Conservation (phyloP, 2,113 vertebrate species). For the Oceanites oceanicus region DNA sequence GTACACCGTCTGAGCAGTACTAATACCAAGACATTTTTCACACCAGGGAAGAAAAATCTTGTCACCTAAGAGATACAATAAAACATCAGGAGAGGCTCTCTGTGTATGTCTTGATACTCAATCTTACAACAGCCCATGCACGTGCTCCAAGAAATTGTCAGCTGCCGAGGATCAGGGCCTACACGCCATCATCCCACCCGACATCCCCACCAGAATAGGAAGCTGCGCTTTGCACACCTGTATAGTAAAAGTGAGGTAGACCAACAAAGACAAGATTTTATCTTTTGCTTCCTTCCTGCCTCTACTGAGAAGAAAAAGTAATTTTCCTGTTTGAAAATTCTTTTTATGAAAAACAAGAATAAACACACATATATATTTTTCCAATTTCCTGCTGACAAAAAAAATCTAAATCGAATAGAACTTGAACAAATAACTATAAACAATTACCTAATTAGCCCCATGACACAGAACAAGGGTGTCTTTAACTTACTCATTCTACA, state of each 20-base stretch:
- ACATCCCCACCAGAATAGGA: background rate
- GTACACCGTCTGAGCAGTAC: background rate
- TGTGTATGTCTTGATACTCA: background rate
- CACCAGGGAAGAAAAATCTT: background rate
- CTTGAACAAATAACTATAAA: background rate
- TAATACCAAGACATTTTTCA: constrained; percentile 16
- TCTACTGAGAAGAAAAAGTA: background rate
- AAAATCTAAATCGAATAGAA: background rate
- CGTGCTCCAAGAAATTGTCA: background rate
- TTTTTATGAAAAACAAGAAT: background rate
- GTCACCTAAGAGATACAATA: constrained; percentile 14
- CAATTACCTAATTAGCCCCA: background rate
- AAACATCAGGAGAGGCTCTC: background rate
- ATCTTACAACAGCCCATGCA: background rate
- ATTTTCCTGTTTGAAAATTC: background rate
- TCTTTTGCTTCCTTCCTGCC: background rate
- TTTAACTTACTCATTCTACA: constrained; percentile 16
- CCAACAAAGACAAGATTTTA: background rate
- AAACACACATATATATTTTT: background rate
- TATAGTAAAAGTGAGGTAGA: background rate
- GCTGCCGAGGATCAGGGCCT: background rate
- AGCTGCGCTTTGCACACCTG: background rate
- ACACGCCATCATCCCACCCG: background rate
- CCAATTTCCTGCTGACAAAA: background rate
- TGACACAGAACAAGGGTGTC: background rate